Base-by-base conservation (phyloP, 2,888 invertebrate genomes). In the Rutpela maculata region DNA sequence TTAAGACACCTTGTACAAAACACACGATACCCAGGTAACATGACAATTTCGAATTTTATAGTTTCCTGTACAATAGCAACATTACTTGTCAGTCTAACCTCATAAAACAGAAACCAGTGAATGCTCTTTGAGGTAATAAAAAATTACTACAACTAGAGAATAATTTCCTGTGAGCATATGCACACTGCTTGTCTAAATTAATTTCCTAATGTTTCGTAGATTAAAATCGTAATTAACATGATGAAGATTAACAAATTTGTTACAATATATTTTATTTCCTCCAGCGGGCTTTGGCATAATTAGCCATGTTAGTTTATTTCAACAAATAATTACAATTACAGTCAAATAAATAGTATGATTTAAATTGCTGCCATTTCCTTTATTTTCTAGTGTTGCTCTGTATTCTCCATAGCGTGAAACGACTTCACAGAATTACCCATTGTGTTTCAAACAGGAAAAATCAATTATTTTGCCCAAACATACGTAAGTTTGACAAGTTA, bases 401-500 rank as follows among this genome's bases (percentile, higher is more conserved):
- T 65, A 63, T 72, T 26, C 56, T 55, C 63, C 72, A 75, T 63
- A 72, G 68, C 75, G 79, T 79, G 79, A 78, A 78, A 78, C 76
- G 60, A 74, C 74, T 70, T 73, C 62, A 76, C 74, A 71, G 75
- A 76, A 76, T 76, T 71, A 68, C 76, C 79, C 71, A 78, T 80
- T 80, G 79, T 76, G 75, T 78, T 76, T 74, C 71, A 19, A 65
- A 71, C 76, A 80, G 77, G 77, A 80, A 78, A 79, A 80, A 80
- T 80, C 79, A 78, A 80, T 80, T 80, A 78, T 80, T 78, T 78
- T 72, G 76, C 67, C 75, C 74, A 65, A 80, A 80, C 70, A 60
- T 75, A 72, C 73, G 66, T 67, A 62, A 67, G 69, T 80, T 80
- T 80, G 79, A 80, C 79, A 80, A 74, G 70, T 75, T 80, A 80